Conservation (phyloP, 2,888 invertebrate species). For the Spodoptera littoralis region DNA sequence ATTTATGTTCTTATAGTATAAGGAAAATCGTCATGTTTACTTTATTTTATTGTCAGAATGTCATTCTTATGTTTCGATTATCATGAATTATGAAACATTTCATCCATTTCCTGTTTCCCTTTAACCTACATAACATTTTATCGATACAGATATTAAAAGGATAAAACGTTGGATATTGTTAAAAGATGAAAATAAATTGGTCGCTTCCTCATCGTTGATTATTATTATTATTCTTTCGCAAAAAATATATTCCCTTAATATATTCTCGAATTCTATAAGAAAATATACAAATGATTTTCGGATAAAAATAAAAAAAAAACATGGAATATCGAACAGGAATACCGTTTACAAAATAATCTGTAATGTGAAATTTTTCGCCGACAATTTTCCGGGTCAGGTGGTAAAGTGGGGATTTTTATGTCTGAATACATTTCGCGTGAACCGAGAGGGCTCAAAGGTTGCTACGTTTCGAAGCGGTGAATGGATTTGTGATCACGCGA, state of each 20-base stretch:
- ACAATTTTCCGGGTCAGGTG: constrained; percentile 33
- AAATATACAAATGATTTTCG: not conserved
- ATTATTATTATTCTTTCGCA: too few relatives aligned
- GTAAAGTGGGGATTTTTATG: constrained; percentile 34
- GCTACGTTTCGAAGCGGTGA: constrained; percentile 8
- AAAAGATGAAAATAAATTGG: not conserved
- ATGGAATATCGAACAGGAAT: constrained; percentile 13
- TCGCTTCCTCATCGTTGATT: not conserved
- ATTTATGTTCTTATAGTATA: too few relatives aligned
- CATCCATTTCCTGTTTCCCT: not conserved
- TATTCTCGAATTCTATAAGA: not conserved
- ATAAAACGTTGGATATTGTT: not conserved
- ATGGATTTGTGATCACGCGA: constrained; percentile 31
- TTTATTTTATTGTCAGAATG: not conserved
- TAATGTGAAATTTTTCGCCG: constrained; percentile 10
- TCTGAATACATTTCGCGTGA: constrained; percentile 40
- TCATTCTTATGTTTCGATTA: not conserved
- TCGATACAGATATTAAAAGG: too few relatives aligned
- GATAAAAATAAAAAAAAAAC: not conserved
- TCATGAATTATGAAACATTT: too few relatives aligned
- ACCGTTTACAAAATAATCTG: constrained; percentile 13
- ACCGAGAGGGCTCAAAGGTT: constrained; percentile 22
- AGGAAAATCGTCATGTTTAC: too few relatives aligned
- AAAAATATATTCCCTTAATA: not conserved
- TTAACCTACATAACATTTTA: not conserved